phyloP scores from a whole-genome alignment of 2,113 vertebrate species.

The Cyphomyrus discorhynchus region DNA sequence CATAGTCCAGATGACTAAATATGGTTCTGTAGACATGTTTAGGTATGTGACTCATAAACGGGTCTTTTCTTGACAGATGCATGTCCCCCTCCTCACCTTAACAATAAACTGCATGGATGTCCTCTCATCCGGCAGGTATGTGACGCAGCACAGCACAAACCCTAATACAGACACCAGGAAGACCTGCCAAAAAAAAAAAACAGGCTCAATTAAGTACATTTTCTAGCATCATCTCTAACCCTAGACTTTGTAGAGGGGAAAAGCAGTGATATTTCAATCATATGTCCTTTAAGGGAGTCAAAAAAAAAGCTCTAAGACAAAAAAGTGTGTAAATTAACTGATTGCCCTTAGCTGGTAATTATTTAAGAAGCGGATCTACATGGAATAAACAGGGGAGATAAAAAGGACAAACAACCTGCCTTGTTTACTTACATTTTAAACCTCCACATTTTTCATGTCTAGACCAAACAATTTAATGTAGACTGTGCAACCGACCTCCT shows the following conservation, averaged over 20 bases:
- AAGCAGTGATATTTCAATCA: neutral
- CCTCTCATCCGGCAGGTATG: slow-evolving; percentile 78
- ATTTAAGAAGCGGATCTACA: neutral
- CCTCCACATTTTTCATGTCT: neutral
- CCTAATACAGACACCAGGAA: slow-evolving; percentile 78
- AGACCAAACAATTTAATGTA: neutral
- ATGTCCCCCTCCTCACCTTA: slow-evolving; percentile 65
- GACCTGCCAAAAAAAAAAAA: slow-evolving; percentile 57
- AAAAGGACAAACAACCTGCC: neutral
- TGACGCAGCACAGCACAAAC: slow-evolving; percentile 79
- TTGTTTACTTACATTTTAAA: neutral
- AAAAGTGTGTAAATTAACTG: neutral
- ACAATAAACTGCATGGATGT: slow-evolving; percentile 73
- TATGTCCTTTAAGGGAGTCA: neutral
- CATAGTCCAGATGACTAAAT: neutral
- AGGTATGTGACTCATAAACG: neutral
- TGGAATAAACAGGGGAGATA: neutral
- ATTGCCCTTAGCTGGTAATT: neutral
- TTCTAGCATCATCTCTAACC: neutral
- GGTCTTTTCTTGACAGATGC: neutral
- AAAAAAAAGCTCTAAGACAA: neutral
- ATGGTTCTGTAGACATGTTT: neutral
- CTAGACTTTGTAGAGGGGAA: neutral
- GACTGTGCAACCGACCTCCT: neutral
- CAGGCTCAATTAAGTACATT: neutral